A percentile compares a stretch with the other conserved stretches of the same genome.
Evolutionary conservation across 2,797 vertebrate genomes (phyloP).

Genomic region (Anas capensis): DNA sequence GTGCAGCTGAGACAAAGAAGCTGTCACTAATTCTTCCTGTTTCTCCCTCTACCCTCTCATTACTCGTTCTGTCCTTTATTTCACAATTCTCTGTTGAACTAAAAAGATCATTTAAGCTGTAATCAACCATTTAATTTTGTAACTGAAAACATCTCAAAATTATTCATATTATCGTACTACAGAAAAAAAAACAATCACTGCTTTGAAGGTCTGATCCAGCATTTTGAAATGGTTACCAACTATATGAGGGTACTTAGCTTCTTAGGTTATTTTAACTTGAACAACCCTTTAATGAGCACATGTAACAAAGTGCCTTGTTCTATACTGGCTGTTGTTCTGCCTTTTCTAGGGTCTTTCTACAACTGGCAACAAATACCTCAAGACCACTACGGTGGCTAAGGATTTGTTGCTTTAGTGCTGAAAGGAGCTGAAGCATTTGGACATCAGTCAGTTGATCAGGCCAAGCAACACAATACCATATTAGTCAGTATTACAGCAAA

Average conservation of each 20-base stretch:
- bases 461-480: conserved; percentile 75
- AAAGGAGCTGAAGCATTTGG: conserved; percentile 78
- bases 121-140: background rate
- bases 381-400: conserved; percentile 80
- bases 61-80: background rate
- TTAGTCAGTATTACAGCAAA: conserved; percentile 80
- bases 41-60: background rate
- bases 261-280: background rate
- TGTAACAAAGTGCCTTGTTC: background rate
- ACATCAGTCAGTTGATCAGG: conserved; percentile 67
- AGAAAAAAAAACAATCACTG: background rate
- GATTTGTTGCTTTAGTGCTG: conserved; percentile 80
- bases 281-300: background rate
- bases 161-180: background rate
- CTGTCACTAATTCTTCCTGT: background rate
- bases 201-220: background rate
- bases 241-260: background rate
- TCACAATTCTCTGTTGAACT: background rate
- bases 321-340: background rate
- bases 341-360: conserved; percentile 72
- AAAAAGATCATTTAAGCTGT: background rate
- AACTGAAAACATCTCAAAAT: background rate
- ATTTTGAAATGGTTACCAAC: background rate
- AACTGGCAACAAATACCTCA: conserved; percentile 77
- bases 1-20: background rate